Evolutionary conservation across 2,797 vertebrate genomes (phyloP), one percentile per base, ranked within the genome.

Genomic region (Mycteria americana): DNA sequence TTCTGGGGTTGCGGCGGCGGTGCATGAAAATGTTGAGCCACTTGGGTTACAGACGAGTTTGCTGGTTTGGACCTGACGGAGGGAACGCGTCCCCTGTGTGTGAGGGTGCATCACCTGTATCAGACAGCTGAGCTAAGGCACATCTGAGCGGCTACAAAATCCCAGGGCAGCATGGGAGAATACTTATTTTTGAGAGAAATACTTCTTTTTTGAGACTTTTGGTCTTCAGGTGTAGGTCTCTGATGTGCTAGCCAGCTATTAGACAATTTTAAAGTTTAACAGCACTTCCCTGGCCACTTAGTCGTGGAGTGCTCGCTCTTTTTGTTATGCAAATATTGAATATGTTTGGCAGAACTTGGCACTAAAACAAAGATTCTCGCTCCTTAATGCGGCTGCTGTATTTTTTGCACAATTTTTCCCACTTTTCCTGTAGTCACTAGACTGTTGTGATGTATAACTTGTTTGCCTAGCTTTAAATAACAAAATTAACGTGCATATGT

Each of bases 1-100:
- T 6, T 24, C 13, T 5, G 69, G 45, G 60, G 27, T 6, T 3
- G 59, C 19, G 24, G 35, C 14, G 64, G n/a, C 35, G 37, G 35
- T 0, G 54, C n/a, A 1, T 6, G 4, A 4, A 4, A 7, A 4
- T 1, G 6, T 6, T 8, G n/a, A 23, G 39, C 18, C 45, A 0
- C 21, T 2, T 4, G 13, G 3, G 19, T 15, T 8, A 2, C 39
- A 9, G 74, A 11, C 15, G 35, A 25, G n/a, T 10, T 22, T 3
- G 19, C 4, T 2, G 46, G 18, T 19, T 14, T 6, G 68, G 37
- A 19, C 8, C 41, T 12, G 62, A 0, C 6, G 27, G 39, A 7
- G 57, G 45, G 37, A 13, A 7, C 19, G 10, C 2, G 33, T 14
- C 7, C 27, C 8, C 43, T 4, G 21, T 1, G 7, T 4, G 39